Evolutionary conservation across 2,113 vertebrate genomes (phyloP).

Genomic region (Actenoides hombroni): DNA sequence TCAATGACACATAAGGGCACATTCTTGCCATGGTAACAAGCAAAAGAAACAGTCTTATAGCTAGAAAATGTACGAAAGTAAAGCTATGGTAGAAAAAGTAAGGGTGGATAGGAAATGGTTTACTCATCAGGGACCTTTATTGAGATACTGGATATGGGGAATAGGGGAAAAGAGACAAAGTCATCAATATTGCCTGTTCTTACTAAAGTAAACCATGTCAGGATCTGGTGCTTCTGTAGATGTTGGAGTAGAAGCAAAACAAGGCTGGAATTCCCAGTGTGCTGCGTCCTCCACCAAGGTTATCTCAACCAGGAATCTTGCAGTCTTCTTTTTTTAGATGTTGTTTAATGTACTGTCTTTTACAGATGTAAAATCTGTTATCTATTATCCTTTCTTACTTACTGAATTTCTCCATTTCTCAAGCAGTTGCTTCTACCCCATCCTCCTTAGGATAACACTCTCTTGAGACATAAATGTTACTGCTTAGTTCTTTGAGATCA

Average conservation of each 20-base stretch:
- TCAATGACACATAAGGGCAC: neutral
- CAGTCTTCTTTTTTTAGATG: neutral
- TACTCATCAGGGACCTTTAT: neutral
- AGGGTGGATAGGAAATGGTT: neutral
- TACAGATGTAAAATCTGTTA: neutral
- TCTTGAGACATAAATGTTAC: neutral
- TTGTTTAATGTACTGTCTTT: neutral
- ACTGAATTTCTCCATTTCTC: neutral
- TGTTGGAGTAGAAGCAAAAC: neutral
- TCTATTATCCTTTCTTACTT: neutral
- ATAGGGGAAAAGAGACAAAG: neutral
- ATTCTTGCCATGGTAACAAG: neutral
- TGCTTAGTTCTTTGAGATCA: neutral
- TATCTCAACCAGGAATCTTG: neutral
- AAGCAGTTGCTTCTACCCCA: neutral
- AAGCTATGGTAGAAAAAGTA: neutral
- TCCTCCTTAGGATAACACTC: neutral
- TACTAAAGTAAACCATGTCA: neutral
- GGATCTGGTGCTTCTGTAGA: neutral
- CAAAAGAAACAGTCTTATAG: neutral
- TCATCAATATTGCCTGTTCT: neutral
- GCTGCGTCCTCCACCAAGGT: neutral
- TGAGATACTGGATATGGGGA: fast-evolving
- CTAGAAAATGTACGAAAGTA: neutral
- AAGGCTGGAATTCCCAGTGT: neutral